Conservation (phyloP, 2,797 vertebrate species). For the Rhodeus uyekii region DNA sequence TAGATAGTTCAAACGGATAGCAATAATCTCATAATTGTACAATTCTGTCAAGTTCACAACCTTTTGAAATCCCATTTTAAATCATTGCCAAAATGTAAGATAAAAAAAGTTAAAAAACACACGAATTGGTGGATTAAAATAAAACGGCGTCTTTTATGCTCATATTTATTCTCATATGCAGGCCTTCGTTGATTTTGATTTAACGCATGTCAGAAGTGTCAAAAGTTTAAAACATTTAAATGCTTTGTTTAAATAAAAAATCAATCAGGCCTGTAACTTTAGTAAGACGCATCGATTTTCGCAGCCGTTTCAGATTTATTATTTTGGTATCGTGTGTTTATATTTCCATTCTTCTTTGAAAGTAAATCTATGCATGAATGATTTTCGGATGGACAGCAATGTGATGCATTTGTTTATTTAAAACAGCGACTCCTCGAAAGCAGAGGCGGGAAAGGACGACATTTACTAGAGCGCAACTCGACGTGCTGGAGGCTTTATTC, state of each 20-base stretch:
- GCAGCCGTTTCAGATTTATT: neutral
- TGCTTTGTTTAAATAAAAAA: too few species aligned
- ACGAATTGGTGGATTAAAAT: neutral
- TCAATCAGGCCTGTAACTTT: too few species aligned
- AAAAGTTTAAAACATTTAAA: too few species aligned
- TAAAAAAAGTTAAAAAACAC: neutral
- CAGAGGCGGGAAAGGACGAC: conserved; percentile 96
- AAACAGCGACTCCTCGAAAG: conserved; percentile 92
- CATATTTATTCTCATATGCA: too few species aligned
- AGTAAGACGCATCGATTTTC: too few species aligned
- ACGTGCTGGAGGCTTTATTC: conserved; percentile 94
- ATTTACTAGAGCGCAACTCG: conserved; percentile 94
- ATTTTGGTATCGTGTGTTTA: neutral
- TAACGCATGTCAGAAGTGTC: too few species aligned
- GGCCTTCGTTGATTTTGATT: too few species aligned
- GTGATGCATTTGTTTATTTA: conserved; percentile 30
- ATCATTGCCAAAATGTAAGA: neutral
- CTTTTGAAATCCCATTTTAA: neutral
- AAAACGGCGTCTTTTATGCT: neutral
- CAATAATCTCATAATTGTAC: too few species aligned
- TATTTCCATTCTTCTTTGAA: neutral
- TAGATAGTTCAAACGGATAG: too few species aligned
- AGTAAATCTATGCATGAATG: neutral
- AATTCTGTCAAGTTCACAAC: neutral
- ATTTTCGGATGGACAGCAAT: neutral